These are phyloP conservation scores for Sisyra terminalis DNA, from an alignment of 2,888 invertebrate species.

Conservation along the genomic window DNA sequence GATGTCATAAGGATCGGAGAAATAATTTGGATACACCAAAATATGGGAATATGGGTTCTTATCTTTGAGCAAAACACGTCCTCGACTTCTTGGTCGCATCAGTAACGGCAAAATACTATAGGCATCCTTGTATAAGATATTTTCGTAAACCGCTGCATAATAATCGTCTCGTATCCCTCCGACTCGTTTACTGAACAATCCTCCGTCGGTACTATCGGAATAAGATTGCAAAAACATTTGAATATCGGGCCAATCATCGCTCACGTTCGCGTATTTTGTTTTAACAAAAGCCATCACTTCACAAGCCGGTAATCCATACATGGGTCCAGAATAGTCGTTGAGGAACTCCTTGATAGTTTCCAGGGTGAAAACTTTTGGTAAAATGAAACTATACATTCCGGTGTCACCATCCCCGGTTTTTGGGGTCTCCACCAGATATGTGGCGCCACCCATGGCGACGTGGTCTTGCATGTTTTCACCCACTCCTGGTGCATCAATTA, in stretches of 20 bases:
- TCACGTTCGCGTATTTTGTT: slow-evolving; percentile 49
- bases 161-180: slow-evolving; percentile 48
- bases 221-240: slow-evolving; percentile 61
- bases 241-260: slow-evolving; percentile 60
- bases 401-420: slow-evolving; percentile 23
- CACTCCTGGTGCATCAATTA: slow-evolving; percentile 51
- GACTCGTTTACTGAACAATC: slow-evolving; percentile 51
- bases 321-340: slow-evolving; percentile 39
- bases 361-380: slow-evolving; percentile 44
- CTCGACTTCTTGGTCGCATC: slow-evolving; percentile 57
- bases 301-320: slow-evolving; percentile 60
- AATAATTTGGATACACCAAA: slow-evolving; percentile 79
- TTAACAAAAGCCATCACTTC: slow-evolving; percentile 65
- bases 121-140: slow-evolving; percentile 48
- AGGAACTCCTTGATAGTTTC: slow-evolving; percentile 45
- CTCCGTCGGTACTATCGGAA: slow-evolving; percentile 64
- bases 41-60: slow-evolving; percentile 57
- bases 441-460: slow-evolving; percentile 60
- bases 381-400: slow-evolving; percentile 43
- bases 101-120: slow-evolving; percentile 51
- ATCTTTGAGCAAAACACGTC: slow-evolving; percentile 47
- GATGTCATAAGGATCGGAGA: slow-evolving; percentile 52
- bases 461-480: slow-evolving; percentile 75
- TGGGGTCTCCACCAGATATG: slow-evolving; percentile 44
- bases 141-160: slow-evolving; percentile 52